Evolutionary conservation across 2,888 invertebrate species (phyloP).

Genomic region (Escarpia spicata): DNA sequence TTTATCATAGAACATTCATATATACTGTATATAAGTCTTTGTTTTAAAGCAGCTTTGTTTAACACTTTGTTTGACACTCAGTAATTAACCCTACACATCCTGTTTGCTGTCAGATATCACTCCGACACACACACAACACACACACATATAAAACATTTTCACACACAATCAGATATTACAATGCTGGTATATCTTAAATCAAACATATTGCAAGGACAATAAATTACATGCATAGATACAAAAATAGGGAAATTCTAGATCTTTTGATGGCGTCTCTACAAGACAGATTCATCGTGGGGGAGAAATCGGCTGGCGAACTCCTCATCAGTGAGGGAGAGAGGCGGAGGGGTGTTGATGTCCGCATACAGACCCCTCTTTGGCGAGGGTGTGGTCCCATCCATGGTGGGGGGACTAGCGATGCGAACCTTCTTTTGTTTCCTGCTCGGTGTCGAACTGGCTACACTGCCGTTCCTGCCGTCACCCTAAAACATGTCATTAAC

Average conservation of each 20-base stretch:
- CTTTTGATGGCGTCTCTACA: neutral
- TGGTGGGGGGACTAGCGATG: neutral
- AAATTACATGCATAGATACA: neutral
- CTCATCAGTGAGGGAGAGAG: neutral
- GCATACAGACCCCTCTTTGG: neutral
- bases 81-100: neutral
- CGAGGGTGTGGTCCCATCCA: neutral
- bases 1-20: no score
- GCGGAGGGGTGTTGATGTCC: neutral
- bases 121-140: neutral
- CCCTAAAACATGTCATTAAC: neutral
- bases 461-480: neutral
- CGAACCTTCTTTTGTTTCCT: constrained; percentile 12
- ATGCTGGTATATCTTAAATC: neutral
- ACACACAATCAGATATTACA: neutral
- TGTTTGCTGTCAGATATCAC: constrained; percentile 10
- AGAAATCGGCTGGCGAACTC: neutral
- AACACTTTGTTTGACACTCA: neutral
- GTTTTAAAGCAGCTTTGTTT: neutral
- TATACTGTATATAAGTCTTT: neutral
- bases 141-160: neutral
- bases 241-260: neutral
- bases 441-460: neutral
- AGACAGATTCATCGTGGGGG: neutral
- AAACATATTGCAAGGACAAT: neutral